These are phyloP conservation scores for Champsocephalus gunnari DNA, from an alignment of 2,797 vertebrate genomes.

Conservation along the genomic window DNA sequence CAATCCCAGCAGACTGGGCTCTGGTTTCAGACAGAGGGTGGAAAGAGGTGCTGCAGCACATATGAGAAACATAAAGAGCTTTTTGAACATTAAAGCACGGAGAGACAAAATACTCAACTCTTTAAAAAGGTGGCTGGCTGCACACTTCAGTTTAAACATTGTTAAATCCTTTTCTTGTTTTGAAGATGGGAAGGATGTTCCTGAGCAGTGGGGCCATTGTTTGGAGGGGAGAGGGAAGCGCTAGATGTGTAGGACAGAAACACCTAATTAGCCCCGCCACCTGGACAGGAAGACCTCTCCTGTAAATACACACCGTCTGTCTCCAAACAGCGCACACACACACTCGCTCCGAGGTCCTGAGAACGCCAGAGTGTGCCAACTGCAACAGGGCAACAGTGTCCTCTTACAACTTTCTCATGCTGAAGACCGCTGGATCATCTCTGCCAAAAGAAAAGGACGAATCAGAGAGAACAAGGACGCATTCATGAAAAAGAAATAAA, in stretches of 20 bases:
- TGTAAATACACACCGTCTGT: constrained; percentile 52
- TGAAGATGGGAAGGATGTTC: constrained; percentile 12
- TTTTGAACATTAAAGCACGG: too few relatives aligned
- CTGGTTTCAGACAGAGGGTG: too few relatives aligned
- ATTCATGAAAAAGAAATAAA: constrained; percentile 5
- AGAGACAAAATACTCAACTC: too few relatives aligned
- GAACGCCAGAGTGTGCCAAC: constrained; percentile 41
- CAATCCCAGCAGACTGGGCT: too few relatives aligned
- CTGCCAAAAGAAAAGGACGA: background rate
- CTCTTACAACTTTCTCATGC: constrained; percentile 41
- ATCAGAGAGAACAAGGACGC: background rate
- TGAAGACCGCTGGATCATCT: background rate
- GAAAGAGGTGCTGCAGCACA: too few relatives aligned
- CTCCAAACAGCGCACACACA: constrained; percentile 37
- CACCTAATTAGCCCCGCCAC: constrained; percentile 52
- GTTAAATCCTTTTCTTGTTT: too few relatives aligned
- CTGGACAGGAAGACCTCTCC: constrained; percentile 58
- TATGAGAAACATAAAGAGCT: too few relatives aligned
- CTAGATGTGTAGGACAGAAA: constrained; percentile 41
- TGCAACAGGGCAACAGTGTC: constrained; percentile 35
- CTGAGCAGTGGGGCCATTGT: constrained; percentile 15
- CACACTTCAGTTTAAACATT: too few relatives aligned
- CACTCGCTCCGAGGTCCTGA: constrained; percentile 11
- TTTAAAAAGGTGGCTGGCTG: too few relatives aligned
- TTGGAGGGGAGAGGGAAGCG: constrained; percentile 29